Percentiles rank a stretch among this genome's conserved stretches.
These are phyloP conservation scores for Caerostris extrusa DNA, from an alignment of 1,140 invertebrate species.

Conservation along the genomic window DNA sequence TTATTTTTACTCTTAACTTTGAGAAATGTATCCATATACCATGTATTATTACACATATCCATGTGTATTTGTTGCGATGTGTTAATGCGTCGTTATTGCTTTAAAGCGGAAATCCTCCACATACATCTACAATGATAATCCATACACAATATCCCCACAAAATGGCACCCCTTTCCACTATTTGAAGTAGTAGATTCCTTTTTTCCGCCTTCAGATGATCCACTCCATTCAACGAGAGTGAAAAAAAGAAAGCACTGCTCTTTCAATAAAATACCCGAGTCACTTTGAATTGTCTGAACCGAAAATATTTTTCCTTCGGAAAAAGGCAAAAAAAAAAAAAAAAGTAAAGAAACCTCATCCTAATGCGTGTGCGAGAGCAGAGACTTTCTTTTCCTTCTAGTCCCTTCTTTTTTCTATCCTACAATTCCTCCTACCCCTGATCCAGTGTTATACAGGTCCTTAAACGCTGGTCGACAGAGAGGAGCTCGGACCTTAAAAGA, in stretches of 20 bases:
- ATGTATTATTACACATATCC: too few species aligned
- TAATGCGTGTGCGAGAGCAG: not conserved
- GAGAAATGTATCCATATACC: too few species aligned
- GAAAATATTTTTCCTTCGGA: not conserved
- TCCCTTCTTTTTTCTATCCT: not conserved
- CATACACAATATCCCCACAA: not conserved
- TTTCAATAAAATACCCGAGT: constrained; percentile 9
- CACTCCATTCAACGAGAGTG: not conserved
- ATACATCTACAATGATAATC: too few species aligned
- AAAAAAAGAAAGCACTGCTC: not conserved
- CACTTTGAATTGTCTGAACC: constrained; percentile 30
- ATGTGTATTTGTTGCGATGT: too few species aligned
- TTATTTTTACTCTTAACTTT: too few species aligned
- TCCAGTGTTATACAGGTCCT: constrained; percentile 69
- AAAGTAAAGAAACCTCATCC: constrained; percentile 1
- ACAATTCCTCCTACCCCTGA: constrained; percentile 58
- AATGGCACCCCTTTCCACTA: not conserved
- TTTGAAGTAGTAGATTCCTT: not conserved
- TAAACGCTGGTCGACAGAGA: constrained; percentile 53
- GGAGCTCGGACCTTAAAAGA: not conserved
- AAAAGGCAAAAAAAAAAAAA: not conserved
- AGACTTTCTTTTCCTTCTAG: not conserved
- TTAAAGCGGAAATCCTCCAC: too few species aligned
- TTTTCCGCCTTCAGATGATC: not conserved
- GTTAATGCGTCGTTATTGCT: too few species aligned